Conservation (phyloP, 2,797 vertebrate species). For the Dromococcyx pavoninus region DNA sequence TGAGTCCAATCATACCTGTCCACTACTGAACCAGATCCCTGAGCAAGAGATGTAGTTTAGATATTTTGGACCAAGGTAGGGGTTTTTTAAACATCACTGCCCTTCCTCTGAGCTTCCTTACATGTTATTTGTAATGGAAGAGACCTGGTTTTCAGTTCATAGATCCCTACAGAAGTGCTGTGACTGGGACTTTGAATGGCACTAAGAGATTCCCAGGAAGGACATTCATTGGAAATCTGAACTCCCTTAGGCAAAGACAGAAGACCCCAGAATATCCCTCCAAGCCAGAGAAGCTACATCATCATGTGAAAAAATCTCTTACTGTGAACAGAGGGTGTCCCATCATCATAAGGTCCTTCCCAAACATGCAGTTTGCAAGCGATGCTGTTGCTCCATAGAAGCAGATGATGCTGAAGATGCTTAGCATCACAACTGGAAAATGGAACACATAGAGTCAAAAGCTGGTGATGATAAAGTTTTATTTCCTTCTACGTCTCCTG, state of each 20-base stretch:
- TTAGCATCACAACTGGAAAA: slow-evolving; percentile 80
- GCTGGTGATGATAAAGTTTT: neutral
- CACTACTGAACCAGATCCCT: too few relatives aligned
- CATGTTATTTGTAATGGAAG: neutral
- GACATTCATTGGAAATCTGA: neutral
- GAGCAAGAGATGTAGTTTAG: too few relatives aligned
- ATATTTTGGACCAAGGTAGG: neutral
- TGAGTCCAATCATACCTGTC: too few relatives aligned
- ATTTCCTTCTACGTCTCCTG: neutral
- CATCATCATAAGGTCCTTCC: slow-evolving; percentile 78
- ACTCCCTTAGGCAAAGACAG: neutral
- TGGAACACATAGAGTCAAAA: neutral
- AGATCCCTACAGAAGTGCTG: neutral
- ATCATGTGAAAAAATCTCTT: neutral
- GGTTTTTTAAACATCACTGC: neutral
- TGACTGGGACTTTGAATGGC: rapidly evolving
- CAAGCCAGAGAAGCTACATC: neutral
- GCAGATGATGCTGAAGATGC: slow-evolving; percentile 79
- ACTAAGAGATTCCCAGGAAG: neutral
- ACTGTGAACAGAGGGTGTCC: slow-evolving; percentile 83
- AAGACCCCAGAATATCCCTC: too few relatives aligned
- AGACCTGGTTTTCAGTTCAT: neutral
- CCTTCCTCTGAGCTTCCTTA: neutral
- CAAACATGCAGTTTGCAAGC: slow-evolving; percentile 80
- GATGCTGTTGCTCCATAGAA: slow-evolving; percentile 84